phyloP scores from a whole-genome alignment of 2,888 invertebrate species.

The Anarsia innoxiella region DNA sequence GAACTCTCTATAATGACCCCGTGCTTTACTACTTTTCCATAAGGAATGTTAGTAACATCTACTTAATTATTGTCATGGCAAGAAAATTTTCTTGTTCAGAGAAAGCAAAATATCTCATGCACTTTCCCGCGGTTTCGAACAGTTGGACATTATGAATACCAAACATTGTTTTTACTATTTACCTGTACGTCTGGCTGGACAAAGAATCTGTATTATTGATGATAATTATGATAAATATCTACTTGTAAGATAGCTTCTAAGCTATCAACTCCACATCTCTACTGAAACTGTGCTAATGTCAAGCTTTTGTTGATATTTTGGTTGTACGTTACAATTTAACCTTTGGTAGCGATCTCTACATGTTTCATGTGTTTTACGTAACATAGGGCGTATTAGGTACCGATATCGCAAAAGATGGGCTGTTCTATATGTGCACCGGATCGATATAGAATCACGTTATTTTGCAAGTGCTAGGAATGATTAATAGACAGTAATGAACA shows the following conservation, averaged over 20 bases:
- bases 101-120: slow-evolving; percentile 26
- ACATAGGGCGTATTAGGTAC: too few species aligned
- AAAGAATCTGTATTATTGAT: background rate
- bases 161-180: slow-evolving; percentile 11
- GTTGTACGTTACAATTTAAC: too few species aligned
- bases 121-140: slow-evolving; percentile 21
- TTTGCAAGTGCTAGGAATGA: slow-evolving; percentile 22
- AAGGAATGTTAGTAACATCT: too few species aligned
- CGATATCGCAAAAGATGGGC: too few species aligned
- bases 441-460: slow-evolving; percentile 7
- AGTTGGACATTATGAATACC: slow-evolving; percentile 16
- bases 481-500: slow-evolving; percentile 35
- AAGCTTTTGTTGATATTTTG: too few species aligned
- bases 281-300: too few species aligned
- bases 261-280: background rate
- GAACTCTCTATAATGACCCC: too few species aligned
- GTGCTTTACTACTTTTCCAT: too few species aligned
- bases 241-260: background rate
- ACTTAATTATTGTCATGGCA: slow-evolving; percentile 28
- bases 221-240: background rate
- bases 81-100: slow-evolving; percentile 29
- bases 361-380: too few species aligned
- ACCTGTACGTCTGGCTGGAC: background rate
- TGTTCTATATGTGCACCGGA: slow-evolving; percentile 4
- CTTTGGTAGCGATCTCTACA: too few species aligned